A percentile compares a stretch with the other conserved stretches of the same genome.
phyloP scores from a whole-genome alignment of 1,140 invertebrate genomes.

The Zeugodacus cucurbitae region DNA sequence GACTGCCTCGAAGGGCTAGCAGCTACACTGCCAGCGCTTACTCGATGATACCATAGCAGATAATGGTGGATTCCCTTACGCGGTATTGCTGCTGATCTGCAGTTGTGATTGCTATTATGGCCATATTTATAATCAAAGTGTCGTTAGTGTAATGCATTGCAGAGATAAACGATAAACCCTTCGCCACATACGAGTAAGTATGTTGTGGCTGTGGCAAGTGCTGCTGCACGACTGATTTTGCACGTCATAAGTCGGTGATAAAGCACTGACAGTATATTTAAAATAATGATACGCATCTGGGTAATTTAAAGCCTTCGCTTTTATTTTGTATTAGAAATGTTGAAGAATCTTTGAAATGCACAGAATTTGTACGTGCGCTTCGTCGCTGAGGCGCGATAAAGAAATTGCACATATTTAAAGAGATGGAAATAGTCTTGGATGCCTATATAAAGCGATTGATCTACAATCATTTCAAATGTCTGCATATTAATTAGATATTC shows the following conservation, averaged over 20 bases:
- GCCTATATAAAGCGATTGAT: no score
- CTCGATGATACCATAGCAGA: no score
- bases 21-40: no score
- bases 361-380: no score
- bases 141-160: not conserved
- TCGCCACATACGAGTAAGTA: not conserved
- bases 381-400: no score
- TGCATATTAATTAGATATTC: no score
- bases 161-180: not conserved
- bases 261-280: slow-evolving; percentile 5
- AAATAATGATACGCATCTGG: not conserved
- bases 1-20: no score
- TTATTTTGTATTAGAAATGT: not conserved
- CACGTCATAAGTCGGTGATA: not conserved
- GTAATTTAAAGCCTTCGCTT: not conserved
- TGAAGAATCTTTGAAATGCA: no score
- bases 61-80: no score
- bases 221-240: not conserved
- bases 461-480: no score
- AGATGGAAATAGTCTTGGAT: no score
- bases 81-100: not conserved
- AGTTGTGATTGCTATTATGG: slow-evolving; percentile 1
- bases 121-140: slow-evolving; percentile 28
- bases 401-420: no score
- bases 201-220: not conserved